phyloP scores from a whole-genome alignment of 2,888 invertebrate genomes.

The Acrobeloides nanus region DNA sequence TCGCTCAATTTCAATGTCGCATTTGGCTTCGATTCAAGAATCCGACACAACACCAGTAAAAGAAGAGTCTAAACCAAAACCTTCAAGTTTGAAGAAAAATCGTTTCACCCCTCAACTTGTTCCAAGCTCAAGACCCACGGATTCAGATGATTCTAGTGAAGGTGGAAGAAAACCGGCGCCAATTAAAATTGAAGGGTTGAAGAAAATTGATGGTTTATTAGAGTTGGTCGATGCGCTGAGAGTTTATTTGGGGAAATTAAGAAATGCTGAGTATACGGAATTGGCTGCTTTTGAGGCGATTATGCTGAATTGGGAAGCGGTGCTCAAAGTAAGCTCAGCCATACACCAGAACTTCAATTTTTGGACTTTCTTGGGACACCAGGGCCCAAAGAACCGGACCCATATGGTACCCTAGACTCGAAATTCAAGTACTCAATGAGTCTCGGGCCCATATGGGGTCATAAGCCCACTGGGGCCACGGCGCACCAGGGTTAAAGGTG shows the following conservation, averaged over 20 bases:
- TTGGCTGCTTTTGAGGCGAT: slow-evolving; percentile 31
- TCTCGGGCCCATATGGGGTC: too few relatives aligned
- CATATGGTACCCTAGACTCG: too few relatives aligned
- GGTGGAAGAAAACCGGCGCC: too few relatives aligned
- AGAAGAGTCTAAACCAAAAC: slow-evolving; percentile 1
- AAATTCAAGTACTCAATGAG: too few relatives aligned
- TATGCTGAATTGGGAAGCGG: slow-evolving; percentile 41
- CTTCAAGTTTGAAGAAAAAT: slow-evolving; percentile 1
- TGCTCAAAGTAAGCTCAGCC: slow-evolving; percentile 23
- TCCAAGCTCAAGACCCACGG: slow-evolving; percentile 12
- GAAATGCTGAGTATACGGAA: slow-evolving; percentile 32
- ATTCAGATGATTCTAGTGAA: slow-evolving; percentile 23
- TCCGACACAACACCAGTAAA: not conserved
- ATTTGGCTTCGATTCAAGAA: slow-evolving; percentile 4
- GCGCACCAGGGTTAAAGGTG: too few relatives aligned
- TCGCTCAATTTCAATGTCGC: slow-evolving; percentile 15
- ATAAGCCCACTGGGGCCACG: too few relatives aligned
- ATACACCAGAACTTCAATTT: too few relatives aligned
- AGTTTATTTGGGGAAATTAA: slow-evolving; percentile 21
- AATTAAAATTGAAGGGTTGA: too few relatives aligned
- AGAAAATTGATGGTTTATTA: slow-evolving; percentile 20
- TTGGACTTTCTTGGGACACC: too few relatives aligned
- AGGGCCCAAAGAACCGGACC: too few relatives aligned
- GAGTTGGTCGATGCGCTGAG: slow-evolving; percentile 32
- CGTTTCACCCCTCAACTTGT: slow-evolving; percentile 1